Conservation (phyloP, 2,797 vertebrate genomes). For the Pseudomugil tenellus region DNA sequence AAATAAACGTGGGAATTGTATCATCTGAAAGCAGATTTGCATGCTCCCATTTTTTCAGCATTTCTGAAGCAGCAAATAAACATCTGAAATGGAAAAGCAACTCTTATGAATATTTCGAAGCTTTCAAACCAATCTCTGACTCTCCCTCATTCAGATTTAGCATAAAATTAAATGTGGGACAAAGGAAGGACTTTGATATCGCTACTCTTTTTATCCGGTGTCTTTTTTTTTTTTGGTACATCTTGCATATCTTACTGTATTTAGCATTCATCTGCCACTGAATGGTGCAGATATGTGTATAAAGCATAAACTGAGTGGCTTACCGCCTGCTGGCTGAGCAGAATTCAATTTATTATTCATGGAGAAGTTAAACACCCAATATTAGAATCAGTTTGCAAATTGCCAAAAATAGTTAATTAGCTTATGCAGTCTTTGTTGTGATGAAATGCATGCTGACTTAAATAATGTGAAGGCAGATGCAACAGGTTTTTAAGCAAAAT, state of each 20-base stretch:
- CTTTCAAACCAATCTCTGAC: slow-evolving; percentile 52
- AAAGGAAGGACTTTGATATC: slow-evolving; percentile 59
- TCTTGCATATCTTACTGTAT: slow-evolving; percentile 41
- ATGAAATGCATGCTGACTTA: slow-evolving; percentile 36
- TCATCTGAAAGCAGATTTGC: slow-evolving; percentile 78
- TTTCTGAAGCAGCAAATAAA: slow-evolving; percentile 68
- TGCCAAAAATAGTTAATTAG: slow-evolving; percentile 60
- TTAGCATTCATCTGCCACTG: slow-evolving; percentile 66
- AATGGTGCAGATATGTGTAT: slow-evolving; percentile 41
- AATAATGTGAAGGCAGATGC: slow-evolving; percentile 22
- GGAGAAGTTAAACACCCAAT: slow-evolving; percentile 56
- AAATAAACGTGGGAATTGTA: slow-evolving; percentile 77
- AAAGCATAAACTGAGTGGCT: slow-evolving; percentile 14
- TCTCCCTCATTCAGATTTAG: slow-evolving; percentile 55
- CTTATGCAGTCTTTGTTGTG: slow-evolving; percentile 29
- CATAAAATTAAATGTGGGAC: slow-evolving; percentile 63
- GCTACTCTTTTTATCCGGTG: slow-evolving; percentile 51
- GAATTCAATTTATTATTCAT: slow-evolving; percentile 45
- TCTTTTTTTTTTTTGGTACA: slow-evolving; percentile 30
- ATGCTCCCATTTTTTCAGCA: slow-evolving; percentile 49
- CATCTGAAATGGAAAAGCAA: slow-evolving; percentile 67
- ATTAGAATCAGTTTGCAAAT: slow-evolving; percentile 67
- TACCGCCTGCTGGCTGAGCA: slow-evolving; percentile 40
- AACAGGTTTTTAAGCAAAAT: slow-evolving; percentile 45
- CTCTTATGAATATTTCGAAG: slow-evolving; percentile 70